Evolutionary conservation across 2,113 vertebrate species (phyloP), one percentile per base, ranked within the genome.

Genomic region (Festucalex cinctus): DNA sequence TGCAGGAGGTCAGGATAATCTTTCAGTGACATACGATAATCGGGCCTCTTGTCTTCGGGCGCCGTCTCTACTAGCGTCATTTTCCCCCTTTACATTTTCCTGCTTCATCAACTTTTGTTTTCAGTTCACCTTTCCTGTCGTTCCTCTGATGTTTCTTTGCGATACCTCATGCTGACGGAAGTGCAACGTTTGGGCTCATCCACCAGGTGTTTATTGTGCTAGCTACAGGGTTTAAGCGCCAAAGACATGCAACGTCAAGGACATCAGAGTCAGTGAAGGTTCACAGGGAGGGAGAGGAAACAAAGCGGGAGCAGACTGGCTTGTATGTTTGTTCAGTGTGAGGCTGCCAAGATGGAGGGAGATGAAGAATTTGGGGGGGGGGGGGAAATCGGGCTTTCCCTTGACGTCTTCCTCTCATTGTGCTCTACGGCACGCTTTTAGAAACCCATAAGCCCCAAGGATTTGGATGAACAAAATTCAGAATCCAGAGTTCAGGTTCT

Each of bases 191-290:
- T 46, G 49, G 66, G 74, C 64, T 82, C 84, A 84, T 83, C 83
- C 74, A 69, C 36, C 56, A 9, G 9, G 70, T 88, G 88, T 92
- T 92, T 92, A 90, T 91, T 92, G 82, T 90, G 79, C 73, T 84
- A 83, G 89, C 82, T 83, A 86, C 71, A 65, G 70, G 78, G 78
- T 89, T 86, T 89, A 81, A 87, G 80, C 73, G 81, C 79, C 56
- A 58, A 68, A 74, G 85, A 86, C 78, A 75, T 69, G 71, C 80
- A 88, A 80, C 80, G 81, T 82, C 85, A 88, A 79, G 85, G 83
- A 75, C 79, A 79, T 71, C 63, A 13, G 66, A 70, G 75, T 56
- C 58, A 1, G 24, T 46, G 71, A 76, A 80, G 76, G 28, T 59
- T 56, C 68, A 67, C 51, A 51, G 61, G 65, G 64, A 74, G 76